Evolutionary conservation across 2,797 vertebrate species (phyloP).

Genomic region (Xenops minutus): DNA sequence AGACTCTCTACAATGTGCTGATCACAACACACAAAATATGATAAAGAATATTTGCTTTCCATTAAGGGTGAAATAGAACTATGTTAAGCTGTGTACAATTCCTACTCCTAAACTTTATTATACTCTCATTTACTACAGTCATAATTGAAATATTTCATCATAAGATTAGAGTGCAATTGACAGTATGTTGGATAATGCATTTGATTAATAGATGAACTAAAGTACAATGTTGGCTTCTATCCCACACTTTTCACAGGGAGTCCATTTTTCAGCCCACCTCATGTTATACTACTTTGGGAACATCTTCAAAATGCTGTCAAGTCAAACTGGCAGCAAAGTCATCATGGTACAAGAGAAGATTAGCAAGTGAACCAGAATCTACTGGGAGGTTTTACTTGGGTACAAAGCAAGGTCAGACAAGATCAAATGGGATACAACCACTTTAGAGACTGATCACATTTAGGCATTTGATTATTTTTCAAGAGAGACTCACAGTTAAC

Average conservation of each 20-base stretch:
- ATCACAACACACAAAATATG: background rate
- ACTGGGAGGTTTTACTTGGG: background rate
- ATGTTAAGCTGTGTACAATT: background rate
- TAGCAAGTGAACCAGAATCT: background rate
- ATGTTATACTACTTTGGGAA: background rate
- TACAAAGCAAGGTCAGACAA: background rate
- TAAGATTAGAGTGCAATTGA: background rate
- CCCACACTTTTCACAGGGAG: background rate
- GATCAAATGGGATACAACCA: background rate
- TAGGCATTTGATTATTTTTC: background rate
- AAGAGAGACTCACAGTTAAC: background rate
- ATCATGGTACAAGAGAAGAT: fast-evolving
- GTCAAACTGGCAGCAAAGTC: background rate
- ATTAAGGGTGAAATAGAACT: background rate
- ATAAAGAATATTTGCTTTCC: background rate
- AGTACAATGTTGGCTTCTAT: background rate
- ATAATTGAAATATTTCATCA: background rate
- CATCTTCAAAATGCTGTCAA: background rate
- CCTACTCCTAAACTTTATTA: background rate
- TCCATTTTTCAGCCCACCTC: background rate
- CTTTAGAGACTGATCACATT: background rate
- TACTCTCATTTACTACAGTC: background rate
- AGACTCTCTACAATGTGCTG: background rate
- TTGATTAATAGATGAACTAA: background rate
- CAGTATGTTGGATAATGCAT: background rate